A percentile compares a stretch with the other conserved stretches of the same genome.
phyloP scores from a whole-genome alignment of 2,113 vertebrate species.

The Planiliza haematocheilus region DNA sequence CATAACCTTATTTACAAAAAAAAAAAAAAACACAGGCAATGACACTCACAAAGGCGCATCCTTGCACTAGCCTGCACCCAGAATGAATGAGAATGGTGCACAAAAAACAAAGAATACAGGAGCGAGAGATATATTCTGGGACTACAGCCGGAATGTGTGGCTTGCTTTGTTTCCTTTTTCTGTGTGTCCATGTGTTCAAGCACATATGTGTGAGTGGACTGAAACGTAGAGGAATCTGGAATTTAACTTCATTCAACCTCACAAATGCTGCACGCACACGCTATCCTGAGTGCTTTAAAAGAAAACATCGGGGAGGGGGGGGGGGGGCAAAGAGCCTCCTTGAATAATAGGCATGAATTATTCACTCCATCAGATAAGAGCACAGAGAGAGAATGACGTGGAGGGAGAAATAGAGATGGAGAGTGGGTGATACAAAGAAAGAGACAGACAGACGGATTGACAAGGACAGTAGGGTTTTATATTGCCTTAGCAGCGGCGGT shows the following conservation, averaged over 20 bases:
- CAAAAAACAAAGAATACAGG: background rate
- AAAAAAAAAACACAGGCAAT: background rate
- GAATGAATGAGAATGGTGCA: no score
- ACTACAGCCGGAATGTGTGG: background rate
- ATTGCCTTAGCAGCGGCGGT: slow-evolving; percentile 34
- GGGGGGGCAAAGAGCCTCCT: slow-evolving; percentile 71
- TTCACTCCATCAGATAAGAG: slow-evolving; percentile 72
- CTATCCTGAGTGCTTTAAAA: slow-evolving; percentile 59
- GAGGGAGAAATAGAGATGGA: slow-evolving; percentile 40
- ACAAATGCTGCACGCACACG: slow-evolving; percentile 31
- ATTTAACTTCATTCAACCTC: slow-evolving; percentile 20
- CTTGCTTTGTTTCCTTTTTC: background rate
- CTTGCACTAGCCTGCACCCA: no score
- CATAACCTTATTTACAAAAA: background rate
- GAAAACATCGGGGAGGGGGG: slow-evolving; percentile 59
- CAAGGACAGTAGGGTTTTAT: slow-evolving; percentile 49
- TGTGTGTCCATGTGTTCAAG: background rate
- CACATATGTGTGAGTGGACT: background rate
- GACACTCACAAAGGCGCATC: background rate
- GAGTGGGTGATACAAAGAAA: slow-evolving; percentile 40
- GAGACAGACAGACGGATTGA: slow-evolving; percentile 61
- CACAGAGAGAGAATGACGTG: slow-evolving; percentile 31
- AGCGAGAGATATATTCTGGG: background rate
- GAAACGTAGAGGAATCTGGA: slow-evolving; percentile 23
- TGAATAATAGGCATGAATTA: slow-evolving; percentile 77